Percentiles rank a stretch among this genome's conserved stretches.
These are phyloP conservation scores for Xestoiulus laeticollis DNA, from an alignment of 2,888 invertebrate genomes.

Conservation along the genomic window DNA sequence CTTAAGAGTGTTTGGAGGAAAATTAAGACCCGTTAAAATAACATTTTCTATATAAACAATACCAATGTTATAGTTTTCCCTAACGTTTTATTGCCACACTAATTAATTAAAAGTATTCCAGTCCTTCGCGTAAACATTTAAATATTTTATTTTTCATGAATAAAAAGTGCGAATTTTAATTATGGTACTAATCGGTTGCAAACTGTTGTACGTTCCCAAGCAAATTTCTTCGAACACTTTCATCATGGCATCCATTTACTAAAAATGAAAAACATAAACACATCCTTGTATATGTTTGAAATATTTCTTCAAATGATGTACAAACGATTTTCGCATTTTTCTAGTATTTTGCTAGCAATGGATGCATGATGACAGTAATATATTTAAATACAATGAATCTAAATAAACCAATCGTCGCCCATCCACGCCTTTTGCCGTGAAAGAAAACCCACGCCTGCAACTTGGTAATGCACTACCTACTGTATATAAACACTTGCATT, in stretches of 20 bases:
- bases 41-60: not conserved
- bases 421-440: slow-evolving; percentile 48
- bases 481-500: slow-evolving; percentile 39
- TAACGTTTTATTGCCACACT: not conserved
- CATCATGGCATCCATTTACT: slow-evolving; percentile 39
- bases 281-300: not conserved
- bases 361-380: slow-evolving; percentile 39
- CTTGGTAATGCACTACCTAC: slow-evolving; percentile 39
- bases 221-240: slow-evolving; percentile 10
- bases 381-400: slow-evolving; percentile 10
- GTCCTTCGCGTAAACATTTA: slow-evolving; percentile 29
- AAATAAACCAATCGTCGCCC: slow-evolving; percentile 48
- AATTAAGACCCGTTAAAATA: not conserved
- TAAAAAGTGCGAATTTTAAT: slow-evolving; percentile 35
- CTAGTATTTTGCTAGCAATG: slow-evolving; percentile 36
- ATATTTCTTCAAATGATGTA: not conserved
- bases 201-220: slow-evolving; percentile 30
- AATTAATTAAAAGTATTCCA: not conserved
- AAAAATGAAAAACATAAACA: not conserved
- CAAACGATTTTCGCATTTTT: slow-evolving; percentile 18
- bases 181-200: slow-evolving; percentile 28
- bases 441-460: slow-evolving; percentile 41
- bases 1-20: not conserved
- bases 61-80: not conserved
- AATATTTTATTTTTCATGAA: not conserved